A percentile compares a stretch with the other conserved stretches of the same genome.
phyloP scores from a whole-genome alignment of 2,888 invertebrate genomes.

The Phengaris alcon region DNA sequence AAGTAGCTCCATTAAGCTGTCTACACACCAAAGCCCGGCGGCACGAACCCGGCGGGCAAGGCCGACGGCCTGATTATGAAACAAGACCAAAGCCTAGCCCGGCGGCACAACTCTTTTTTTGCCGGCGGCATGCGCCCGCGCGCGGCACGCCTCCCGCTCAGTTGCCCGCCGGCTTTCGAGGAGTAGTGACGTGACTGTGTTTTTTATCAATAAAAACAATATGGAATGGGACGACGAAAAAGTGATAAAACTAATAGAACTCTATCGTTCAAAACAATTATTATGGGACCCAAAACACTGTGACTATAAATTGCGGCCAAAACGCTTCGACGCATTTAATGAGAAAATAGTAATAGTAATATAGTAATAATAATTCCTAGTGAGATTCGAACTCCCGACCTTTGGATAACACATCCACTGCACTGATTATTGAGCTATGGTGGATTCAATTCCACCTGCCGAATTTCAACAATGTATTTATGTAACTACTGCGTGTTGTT shows the following conservation, averaged over 20 bases:
- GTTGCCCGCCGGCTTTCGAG: neutral
- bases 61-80: no score
- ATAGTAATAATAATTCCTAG: no score
- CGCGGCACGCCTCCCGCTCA: neutral
- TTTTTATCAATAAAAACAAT: neutral
- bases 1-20: no score
- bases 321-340: conserved; percentile 33
- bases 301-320: conserved; percentile 35
- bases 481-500: neutral
- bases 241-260: conserved; percentile 33
- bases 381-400: no score
- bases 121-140: neutral
- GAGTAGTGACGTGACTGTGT: neutral
- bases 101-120: neutral
- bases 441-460: no score
- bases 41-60: no score
- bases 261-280: conserved; percentile 36
- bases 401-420: no score
- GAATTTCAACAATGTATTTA: neutral
- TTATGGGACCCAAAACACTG: conserved; percentile 36
- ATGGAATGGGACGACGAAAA: neutral
- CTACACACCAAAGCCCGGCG: neutral
- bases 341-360: neutral
- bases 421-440: no score
- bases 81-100: neutral